A percentile compares a stretch with the other conserved stretches of the same genome.
Evolutionary conservation across 2,888 invertebrate species (phyloP).

Genomic region (Pasiphila rectangulata): DNA sequence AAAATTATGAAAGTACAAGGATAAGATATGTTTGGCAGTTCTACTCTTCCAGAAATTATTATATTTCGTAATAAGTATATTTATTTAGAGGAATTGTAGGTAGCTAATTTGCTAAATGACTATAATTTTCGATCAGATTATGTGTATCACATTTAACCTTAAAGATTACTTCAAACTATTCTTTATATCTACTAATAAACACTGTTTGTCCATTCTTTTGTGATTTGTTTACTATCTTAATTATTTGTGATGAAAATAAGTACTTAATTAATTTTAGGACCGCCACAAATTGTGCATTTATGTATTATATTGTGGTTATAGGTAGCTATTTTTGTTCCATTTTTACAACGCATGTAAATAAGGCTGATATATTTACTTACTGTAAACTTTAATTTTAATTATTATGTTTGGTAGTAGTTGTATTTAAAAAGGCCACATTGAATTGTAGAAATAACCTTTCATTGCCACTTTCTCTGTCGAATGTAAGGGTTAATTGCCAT

Average conservation of each 20-base stretch:
- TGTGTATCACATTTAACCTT: too few relatives aligned
- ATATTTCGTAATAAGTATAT: constrained; percentile 27
- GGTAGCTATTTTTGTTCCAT: constrained; percentile 43
- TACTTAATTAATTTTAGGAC: constrained; percentile 60
- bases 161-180: too few relatives aligned
- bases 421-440: too few relatives aligned
- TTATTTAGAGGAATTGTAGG: constrained; percentile 55
- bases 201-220: constrained; percentile 47
- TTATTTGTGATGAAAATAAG: constrained; percentile 42
- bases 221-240: constrained; percentile 40
- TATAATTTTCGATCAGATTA: constrained; percentile 43
- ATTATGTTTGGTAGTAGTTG: constrained; percentile 31
- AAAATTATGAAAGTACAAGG: constrained; percentile 11
- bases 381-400: constrained; percentile 50
- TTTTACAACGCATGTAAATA: constrained; percentile 61
- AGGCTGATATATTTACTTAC: constrained; percentile 59
- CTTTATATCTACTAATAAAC: too few relatives aligned
- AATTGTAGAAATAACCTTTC: too few relatives aligned
- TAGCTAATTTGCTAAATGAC: constrained; percentile 64
- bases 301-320: constrained; percentile 39
- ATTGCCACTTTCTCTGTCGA: too few relatives aligned
- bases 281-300: constrained; percentile 44
- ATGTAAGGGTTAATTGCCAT: too few relatives aligned
- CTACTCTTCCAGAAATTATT: constrained; percentile 19
- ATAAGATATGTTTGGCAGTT: too few relatives aligned